These are phyloP conservation scores for Gephyroberyx darwinii DNA, from an alignment of 2,797 vertebrate genomes.

Conservation along the genomic window DNA sequence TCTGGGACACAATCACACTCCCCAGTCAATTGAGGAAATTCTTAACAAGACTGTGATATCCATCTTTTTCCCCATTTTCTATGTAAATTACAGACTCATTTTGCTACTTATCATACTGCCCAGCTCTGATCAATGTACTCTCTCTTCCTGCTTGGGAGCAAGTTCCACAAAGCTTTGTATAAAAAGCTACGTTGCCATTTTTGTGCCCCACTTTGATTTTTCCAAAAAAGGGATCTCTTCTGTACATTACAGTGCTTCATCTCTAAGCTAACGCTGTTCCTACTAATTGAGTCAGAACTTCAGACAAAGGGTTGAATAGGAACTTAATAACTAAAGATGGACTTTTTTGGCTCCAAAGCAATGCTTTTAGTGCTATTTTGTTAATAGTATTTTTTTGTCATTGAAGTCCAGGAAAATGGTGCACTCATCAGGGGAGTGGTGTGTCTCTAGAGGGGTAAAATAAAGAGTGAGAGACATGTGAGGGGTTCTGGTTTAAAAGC, in stretches of 20 bases:
- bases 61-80: conserved; percentile 46
- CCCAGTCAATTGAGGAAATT: conserved; percentile 57
- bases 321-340: conserved; percentile 49
- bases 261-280: conserved; percentile 34
- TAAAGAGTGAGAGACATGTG: conserved; percentile 10
- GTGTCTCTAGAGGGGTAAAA: conserved; percentile 16
- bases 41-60: conserved; percentile 56
- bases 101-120: conserved; percentile 49
- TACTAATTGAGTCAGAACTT: conserved; percentile 47
- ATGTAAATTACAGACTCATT: conserved; percentile 66
- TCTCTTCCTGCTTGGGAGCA: conserved; percentile 40
- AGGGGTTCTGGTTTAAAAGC: conserved; percentile 41
- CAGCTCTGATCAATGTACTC: conserved; percentile 52
- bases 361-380: conserved; percentile 20
- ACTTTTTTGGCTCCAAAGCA: conserved; percentile 19
- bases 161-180: conserved; percentile 46
- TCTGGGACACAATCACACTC: conserved; percentile 39
- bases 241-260: conserved; percentile 18
- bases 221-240: conserved; percentile 35
- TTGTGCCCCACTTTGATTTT: conserved; percentile 45
- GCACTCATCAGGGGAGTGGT: conserved; percentile 4
- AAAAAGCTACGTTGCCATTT: conserved; percentile 44
- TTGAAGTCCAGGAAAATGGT: not conserved
- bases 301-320: conserved; percentile 44
- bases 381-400: conserved; percentile 24